phyloP scores from a whole-genome alignment of 2,888 invertebrate genomes.

The Thelaira solivaga region DNA sequence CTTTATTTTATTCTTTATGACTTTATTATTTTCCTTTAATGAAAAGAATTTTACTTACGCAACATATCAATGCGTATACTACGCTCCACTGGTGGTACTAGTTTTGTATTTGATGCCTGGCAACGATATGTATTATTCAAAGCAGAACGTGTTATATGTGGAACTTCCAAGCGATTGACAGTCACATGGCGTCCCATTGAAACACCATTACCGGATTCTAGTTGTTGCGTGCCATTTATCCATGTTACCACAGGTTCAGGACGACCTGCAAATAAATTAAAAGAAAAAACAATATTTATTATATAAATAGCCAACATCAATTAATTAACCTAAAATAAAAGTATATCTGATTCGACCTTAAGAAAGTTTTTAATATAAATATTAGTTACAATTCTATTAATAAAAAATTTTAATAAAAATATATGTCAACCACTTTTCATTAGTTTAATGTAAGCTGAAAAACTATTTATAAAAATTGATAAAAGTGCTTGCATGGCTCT shows the following conservation, averaged over 20 bases:
- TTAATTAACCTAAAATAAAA: too few relatives aligned
- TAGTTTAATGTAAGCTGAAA: too few relatives aligned
- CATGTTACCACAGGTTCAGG: slow-evolving; percentile 91
- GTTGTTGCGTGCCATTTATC: slow-evolving; percentile 85
- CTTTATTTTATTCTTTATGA: not conserved
- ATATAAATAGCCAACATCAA: too few relatives aligned
- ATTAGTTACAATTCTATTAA: too few relatives aligned
- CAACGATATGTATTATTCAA: slow-evolving; percentile 92
- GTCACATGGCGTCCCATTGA: slow-evolving; percentile 85
- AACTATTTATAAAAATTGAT: too few relatives aligned
- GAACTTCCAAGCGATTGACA: slow-evolving; percentile 87
- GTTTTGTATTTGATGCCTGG: slow-evolving; percentile 90
- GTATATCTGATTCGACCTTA: too few relatives aligned
- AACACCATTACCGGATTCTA: slow-evolving; percentile 84
- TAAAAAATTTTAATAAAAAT: too few relatives aligned
- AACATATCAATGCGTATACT: slow-evolving; percentile 89
- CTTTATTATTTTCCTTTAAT: not conserved
- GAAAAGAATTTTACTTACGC: slow-evolving; percentile 81
- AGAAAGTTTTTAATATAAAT: too few relatives aligned
- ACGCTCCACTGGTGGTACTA: slow-evolving; percentile 89
- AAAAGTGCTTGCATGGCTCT: too few relatives aligned
- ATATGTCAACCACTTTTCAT: too few relatives aligned
- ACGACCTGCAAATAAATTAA: slow-evolving; percentile 80
- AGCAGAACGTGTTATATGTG: slow-evolving; percentile 85
- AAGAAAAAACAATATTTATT: not conserved